Evolutionary conservation across 1,140 invertebrate species (phyloP).

Genomic region (Tetranychus cinnabarinus): DNA sequence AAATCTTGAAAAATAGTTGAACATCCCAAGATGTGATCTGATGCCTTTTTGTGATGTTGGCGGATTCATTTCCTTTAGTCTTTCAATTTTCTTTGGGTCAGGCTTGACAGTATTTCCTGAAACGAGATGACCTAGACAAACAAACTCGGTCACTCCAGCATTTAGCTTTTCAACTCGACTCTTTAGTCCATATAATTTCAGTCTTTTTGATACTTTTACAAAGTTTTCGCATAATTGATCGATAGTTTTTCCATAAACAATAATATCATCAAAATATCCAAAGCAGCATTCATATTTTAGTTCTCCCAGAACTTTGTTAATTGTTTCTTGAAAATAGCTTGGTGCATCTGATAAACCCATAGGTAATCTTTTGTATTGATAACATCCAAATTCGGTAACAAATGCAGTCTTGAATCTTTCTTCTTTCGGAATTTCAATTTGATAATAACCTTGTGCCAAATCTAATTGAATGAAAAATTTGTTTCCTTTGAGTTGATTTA

Average conservation of each 20-base stretch:
- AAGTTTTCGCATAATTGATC: too few relatives aligned
- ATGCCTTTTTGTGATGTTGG: background rate
- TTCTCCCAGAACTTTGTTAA: constrained; percentile 4
- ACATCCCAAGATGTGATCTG: background rate
- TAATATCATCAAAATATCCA: constrained; percentile 19
- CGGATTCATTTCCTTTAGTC: background rate
- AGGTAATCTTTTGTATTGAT: constrained; percentile 16
- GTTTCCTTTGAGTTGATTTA: constrained; percentile 10
- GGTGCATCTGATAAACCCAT: constrained; percentile 22
- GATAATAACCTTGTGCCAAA: constrained; percentile 19
- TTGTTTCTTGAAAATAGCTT: constrained; percentile 19
- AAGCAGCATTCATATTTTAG: constrained; percentile 3
- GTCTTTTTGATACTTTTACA: too few relatives aligned
- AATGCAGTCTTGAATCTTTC: constrained; percentile 14
- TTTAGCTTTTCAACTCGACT: too few relatives aligned
- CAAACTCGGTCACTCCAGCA: constrained; percentile 12
- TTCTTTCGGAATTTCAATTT: constrained; percentile 15
- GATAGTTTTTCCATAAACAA: constrained; percentile 9
- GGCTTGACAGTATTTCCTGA: constrained; percentile 10
- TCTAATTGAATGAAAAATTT: constrained; percentile 14
- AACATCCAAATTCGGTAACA: constrained; percentile 4
- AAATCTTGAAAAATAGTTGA: background rate
- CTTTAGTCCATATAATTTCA: too few relatives aligned
- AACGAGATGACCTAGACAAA: constrained; percentile 17
- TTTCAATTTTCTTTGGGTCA: constrained; percentile 10